phyloP scores from a whole-genome alignment of 2,113 vertebrate species.

The Corythornis vintsioides region DNA sequence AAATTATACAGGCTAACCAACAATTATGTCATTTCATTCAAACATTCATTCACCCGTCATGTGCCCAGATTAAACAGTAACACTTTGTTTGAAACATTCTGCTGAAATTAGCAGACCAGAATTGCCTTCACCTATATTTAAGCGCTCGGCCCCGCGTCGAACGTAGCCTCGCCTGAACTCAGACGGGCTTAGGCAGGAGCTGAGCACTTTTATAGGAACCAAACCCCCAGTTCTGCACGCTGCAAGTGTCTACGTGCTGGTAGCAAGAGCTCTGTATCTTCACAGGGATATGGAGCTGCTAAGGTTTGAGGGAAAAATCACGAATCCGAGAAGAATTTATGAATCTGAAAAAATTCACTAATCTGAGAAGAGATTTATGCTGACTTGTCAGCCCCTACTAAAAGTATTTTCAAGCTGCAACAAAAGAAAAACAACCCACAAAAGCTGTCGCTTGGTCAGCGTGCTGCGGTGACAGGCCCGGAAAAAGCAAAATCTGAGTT shows the following conservation, averaged over 20 bases:
- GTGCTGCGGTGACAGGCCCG: not conserved
- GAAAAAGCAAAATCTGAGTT: not conserved
- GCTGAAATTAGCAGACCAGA: constrained; percentile 79
- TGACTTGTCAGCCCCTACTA: not conserved
- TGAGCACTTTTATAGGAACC: constrained; percentile 19
- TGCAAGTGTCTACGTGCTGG: not conserved
- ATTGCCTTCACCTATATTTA: constrained; percentile 79
- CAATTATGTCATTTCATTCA: constrained; percentile 83
- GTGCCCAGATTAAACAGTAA: constrained; percentile 81
- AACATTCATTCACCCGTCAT: constrained; percentile 79
- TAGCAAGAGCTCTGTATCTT: not conserved
- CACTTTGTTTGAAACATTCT: constrained; percentile 80
- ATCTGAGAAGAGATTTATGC: not conserved
- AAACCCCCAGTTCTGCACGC: not conserved
- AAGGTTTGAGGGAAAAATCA: not conserved
- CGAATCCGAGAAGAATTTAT: not conserved
- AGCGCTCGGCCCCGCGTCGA: not conserved
- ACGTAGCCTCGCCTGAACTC: constrained; percentile 65
- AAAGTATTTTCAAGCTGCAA: not conserved
- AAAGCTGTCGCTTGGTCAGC: not conserved
- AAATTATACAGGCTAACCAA: constrained; percentile 80
- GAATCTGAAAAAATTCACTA: not conserved
- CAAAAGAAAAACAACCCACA: not conserved
- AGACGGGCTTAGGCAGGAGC: constrained; percentile 33
- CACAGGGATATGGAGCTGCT: not conserved